Conservation (phyloP, 2,888 invertebrate species). For the Xiphydria camelus region DNA sequence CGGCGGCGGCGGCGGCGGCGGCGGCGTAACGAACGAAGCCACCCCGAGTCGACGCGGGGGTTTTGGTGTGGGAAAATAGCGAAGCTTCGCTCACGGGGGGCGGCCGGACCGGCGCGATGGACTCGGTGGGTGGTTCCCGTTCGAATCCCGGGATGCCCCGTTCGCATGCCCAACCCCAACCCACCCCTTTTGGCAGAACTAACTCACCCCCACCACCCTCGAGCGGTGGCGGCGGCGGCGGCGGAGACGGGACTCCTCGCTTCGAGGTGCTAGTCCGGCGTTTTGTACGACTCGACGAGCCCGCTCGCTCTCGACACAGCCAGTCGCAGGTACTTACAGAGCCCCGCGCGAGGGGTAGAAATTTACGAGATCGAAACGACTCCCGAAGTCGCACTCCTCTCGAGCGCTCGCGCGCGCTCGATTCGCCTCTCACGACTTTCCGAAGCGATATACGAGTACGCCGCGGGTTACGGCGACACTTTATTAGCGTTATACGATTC, state of each 20-base stretch:
- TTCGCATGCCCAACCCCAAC: slow-evolving; percentile 60
- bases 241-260: slow-evolving; percentile 28
- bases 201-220: slow-evolving; percentile 22
- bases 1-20: slow-evolving; percentile 20
- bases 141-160: slow-evolving; percentile 60
- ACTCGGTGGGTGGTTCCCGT: slow-evolving; percentile 60
- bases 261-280: slow-evolving; percentile 32
- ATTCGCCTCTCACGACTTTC: too few species aligned
- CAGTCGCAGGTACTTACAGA: too few species aligned
- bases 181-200: slow-evolving; percentile 29
- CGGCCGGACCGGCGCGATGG: slow-evolving; percentile 57
- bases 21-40: background rate
- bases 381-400: too few species aligned
- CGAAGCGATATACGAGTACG: too few species aligned
- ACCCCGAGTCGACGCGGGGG: background rate
- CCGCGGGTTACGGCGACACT: too few species aligned
- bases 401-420: too few species aligned
- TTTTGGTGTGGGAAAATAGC: slow-evolving; percentile 42
- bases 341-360: too few species aligned
- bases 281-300: slow-evolving; percentile 33
- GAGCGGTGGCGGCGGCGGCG: slow-evolving; percentile 8
- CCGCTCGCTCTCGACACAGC: slow-evolving; percentile 34
- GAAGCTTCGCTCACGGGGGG: slow-evolving; percentile 41
- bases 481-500: too few species aligned
- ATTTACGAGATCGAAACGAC: too few species aligned